Evolutionary conservation across 2,888 invertebrate species (phyloP).

Genomic region (Zaprionus obscuricornis): DNA sequence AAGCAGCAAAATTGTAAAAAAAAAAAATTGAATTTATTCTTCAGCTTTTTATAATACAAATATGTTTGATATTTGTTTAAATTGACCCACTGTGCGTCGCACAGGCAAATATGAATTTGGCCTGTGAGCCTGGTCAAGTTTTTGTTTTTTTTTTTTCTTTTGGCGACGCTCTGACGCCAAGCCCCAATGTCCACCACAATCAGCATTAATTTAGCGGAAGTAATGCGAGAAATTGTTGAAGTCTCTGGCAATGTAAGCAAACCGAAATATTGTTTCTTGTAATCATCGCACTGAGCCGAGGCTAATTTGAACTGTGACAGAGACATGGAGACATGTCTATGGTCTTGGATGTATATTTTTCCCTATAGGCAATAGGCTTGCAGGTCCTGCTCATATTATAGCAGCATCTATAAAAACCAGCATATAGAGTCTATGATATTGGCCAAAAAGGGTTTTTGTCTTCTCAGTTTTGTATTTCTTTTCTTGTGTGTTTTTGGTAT

Average conservation of each 20-base stretch:
- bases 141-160: constrained; percentile 14
- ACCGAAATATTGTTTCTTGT: constrained; percentile 16
- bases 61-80: background rate
- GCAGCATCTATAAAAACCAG: constrained; percentile 3
- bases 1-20: too few species aligned
- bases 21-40: too few species aligned
- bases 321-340: too few species aligned
- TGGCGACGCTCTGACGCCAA: constrained; percentile 67
- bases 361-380: constrained; percentile 18
- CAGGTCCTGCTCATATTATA: constrained; percentile 18
- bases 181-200: constrained; percentile 68
- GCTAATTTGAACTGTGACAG: constrained; percentile 47
- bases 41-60: too few species aligned
- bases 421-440: constrained; percentile 23
- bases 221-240: constrained; percentile 80
- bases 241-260: constrained; percentile 2
- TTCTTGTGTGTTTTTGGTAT: constrained; percentile 3
- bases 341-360: too few species aligned
- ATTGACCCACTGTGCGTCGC: constrained; percentile 11
- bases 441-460: constrained; percentile 45
- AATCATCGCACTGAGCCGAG: constrained; percentile 6
- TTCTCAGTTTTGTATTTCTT: constrained; percentile 1
- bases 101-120: constrained; percentile 20
- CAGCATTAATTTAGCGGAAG: constrained; percentile 82
- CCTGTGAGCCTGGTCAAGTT: constrained; percentile 22